Percentiles rank a stretch among this genome's conserved stretches.
Conservation (phyloP, 1,140 invertebrate genomes). For the Cylas formicarius region DNA sequence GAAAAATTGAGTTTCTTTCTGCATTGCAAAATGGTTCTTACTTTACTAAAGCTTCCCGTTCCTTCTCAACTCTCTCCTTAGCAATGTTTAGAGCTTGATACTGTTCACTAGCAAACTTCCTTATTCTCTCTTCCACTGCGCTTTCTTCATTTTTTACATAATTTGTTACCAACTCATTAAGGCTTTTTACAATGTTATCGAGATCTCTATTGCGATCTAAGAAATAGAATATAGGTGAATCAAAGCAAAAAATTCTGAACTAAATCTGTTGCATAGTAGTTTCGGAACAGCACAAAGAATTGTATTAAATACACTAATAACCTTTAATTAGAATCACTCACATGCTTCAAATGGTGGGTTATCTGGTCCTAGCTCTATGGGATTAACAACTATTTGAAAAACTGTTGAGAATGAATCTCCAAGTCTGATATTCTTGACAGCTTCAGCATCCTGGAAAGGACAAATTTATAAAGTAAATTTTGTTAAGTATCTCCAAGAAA, state of each 20-base stretch:
- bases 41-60: slow-evolving; percentile 43
- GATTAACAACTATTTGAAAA: slow-evolving; percentile 30
- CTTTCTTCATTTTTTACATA: slow-evolving; percentile 43
- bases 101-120: slow-evolving; percentile 46
- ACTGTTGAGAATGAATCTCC: slow-evolving; percentile 27
- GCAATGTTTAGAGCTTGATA: slow-evolving; percentile 46
- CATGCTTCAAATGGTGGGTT: slow-evolving; percentile 20
- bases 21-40: slow-evolving; percentile 31
- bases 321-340: slow-evolving; percentile 19
- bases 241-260: slow-evolving; percentile 2
- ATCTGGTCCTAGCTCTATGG: slow-evolving; percentile 18
- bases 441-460: slow-evolving; percentile 22
- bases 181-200: slow-evolving; percentile 40
- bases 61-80: slow-evolving; percentile 44
- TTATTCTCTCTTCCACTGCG: slow-evolving; percentile 47
- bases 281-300: background rate
- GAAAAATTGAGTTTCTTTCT: too few relatives aligned
- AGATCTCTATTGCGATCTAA: slow-evolving; percentile 29
- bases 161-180: slow-evolving; percentile 47
- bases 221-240: slow-evolving; percentile 4
- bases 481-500: background rate
- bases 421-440: slow-evolving; percentile 24
- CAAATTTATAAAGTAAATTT: slow-evolving; percentile 7
- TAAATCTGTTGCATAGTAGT: background rate
- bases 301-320: slow-evolving; percentile 2